Evolutionary conservation across 64 coral and sea anemone species (phyloP), one percentile per base, ranked within the genome.

Genomic region (Montipora capricornis): DNA sequence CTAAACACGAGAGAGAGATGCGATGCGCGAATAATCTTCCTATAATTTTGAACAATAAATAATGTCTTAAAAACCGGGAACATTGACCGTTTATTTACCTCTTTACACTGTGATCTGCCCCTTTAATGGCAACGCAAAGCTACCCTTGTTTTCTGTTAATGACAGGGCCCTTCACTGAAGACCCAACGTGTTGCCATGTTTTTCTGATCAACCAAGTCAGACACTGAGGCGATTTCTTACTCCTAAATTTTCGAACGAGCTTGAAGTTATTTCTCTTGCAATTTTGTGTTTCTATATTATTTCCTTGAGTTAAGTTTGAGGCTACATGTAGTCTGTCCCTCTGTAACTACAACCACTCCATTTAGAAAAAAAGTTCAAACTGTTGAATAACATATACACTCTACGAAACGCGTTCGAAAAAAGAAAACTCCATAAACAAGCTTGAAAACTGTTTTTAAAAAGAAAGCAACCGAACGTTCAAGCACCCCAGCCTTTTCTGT

Each of bases 41-140:
- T 86, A 86, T 86, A 86, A 86, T 86, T 86, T 86, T 66, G 68
- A 86, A 78, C 76, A 78, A 86, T 86, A 86, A 86, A 86, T 86
- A 86, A 86, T 86, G 82, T 86, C n/a, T 86, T 86, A 86, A 86
- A 86, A 86, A 86, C 47, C 82, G 46, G 82, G 66, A 70, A 86
- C 82, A 46, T 73, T 64, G 82, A 86, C 17, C 82, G 64, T 86
- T 86, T 86, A 86, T 86, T 73, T 22, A 86, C 62, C 37, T 86
- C 66, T 86, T 68, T 86, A 86, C 82, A 86, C 66, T 2, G 37
- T 86, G 82, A 71, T 86, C 64, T 17, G 44, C 49, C 47, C 82
- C 66, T 62, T 86, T 50, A 17, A 71, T 50, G 49, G 19, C 47
- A 49, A 70, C 82, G 50, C 58, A 82, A 20, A 73, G 16, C 49